Percentiles rank a stretch among this genome's conserved stretches.
Evolutionary conservation across 2,797 vertebrate species (phyloP).

Genomic region (Pantherophis vulpinus): DNA sequence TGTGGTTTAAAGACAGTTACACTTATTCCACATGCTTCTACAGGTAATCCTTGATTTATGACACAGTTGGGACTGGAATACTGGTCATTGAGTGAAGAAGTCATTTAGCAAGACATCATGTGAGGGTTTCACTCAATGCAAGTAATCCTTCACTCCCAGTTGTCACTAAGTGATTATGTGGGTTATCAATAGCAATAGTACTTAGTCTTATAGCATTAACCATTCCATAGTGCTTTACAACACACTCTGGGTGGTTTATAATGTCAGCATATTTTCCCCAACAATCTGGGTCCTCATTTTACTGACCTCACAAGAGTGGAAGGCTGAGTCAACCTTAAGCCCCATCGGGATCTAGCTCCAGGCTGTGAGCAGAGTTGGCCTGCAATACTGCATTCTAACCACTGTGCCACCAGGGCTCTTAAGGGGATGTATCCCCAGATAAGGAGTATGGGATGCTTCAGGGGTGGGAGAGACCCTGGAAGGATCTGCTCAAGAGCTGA

Average conservation of each 20-base stretch:
- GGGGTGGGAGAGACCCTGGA: background rate
- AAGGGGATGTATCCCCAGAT: background rate
- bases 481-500: background rate
- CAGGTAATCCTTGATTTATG: background rate
- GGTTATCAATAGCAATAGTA: background rate
- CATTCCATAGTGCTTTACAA: background rate
- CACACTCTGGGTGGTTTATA: background rate
- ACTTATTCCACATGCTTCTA: background rate
- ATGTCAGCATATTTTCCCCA: background rate
- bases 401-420: background rate
- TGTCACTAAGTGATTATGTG: background rate
- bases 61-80: background rate
- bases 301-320: background rate
- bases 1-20: background rate
- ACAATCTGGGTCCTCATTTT: background rate
- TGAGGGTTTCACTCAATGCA: background rate
- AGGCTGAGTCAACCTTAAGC: background rate
- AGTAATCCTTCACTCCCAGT: background rate
- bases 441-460: background rate
- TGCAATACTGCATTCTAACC: background rate
- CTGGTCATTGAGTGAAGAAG: background rate
- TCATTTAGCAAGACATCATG: background rate
- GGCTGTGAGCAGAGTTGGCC: background rate
- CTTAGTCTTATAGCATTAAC: background rate
- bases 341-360: background rate